phyloP scores from a whole-genome alignment of 2,113 vertebrate genomes.

The Dasypus novemcinctus region DNA sequence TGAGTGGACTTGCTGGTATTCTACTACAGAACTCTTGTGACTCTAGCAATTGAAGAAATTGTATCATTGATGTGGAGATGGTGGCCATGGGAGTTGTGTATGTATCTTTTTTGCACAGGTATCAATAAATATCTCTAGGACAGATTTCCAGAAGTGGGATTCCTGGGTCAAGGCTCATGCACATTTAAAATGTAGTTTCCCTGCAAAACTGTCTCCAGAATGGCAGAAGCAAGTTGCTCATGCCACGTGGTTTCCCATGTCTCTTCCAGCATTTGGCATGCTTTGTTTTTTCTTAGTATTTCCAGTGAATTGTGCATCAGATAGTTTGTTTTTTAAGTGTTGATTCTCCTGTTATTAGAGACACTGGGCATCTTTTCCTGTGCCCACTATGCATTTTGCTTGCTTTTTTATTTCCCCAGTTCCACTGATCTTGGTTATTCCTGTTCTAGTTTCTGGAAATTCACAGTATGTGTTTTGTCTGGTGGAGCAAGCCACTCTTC shows the following conservation, averaged over 20 bases:
- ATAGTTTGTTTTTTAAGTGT: background rate
- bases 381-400: background rate
- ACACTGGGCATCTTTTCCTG: background rate
- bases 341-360: background rate
- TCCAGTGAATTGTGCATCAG: background rate
- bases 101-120: background rate
- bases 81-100: too few species aligned
- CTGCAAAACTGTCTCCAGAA: background rate
- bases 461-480: background rate
- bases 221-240: background rate
- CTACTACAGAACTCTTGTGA: too few species aligned
- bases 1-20: too few species aligned
- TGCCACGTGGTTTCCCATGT: background rate
- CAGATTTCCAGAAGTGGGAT: background rate
- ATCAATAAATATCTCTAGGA: background rate
- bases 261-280: background rate
- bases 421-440: background rate
- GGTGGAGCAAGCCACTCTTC: background rate
- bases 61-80: too few species aligned
- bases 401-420: background rate
- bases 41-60: too few species aligned
- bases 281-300: background rate
- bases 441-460: background rate
- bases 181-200: background rate
- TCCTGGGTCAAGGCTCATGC: background rate